Evolutionary conservation across 2,113 vertebrate genomes (phyloP), one percentile per base, ranked within the genome.

Genomic region (Alligator sinensis): DNA sequence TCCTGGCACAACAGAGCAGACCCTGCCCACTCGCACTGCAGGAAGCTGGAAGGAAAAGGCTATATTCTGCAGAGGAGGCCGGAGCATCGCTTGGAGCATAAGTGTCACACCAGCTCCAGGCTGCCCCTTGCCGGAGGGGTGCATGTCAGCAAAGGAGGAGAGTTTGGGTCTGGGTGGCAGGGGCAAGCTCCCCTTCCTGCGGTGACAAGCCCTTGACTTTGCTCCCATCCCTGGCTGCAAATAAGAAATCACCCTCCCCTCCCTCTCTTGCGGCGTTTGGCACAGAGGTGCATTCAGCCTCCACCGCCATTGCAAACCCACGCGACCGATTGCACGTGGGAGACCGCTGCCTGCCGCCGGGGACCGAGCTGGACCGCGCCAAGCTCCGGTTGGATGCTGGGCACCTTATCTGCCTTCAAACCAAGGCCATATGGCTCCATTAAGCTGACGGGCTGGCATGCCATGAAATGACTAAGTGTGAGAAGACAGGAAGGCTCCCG

Each of bases 131-230:
- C 14, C 0, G 0, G 16, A 25, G 47, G 2, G 54, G 81, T 2
- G 76, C 66, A 9, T 6, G 1, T 16, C 64, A n/a, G 58, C 1
- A 0, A 76, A 79, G 22, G 38, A 60, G n/a, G 4, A 1, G 28
- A 2, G 77, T 77, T 82, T 9, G 6, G 47, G 47, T 47, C 47
- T 47, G 77, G 86, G 60, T 77, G 66, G 58, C 88, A 81, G 74
- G 95, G 94, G 95, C 94, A 94, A 88, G 91, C 93, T 90, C 93
- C 91, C 91, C 88, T 89, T 75, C 78, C 90, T 70, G 28, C 82
- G 38, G 79, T 82, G 55, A 3, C 47, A 83, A 66, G 80, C 91
- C 87, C 64, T 84, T 24, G 74, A 93, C 80, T 87, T 77, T 68
- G 84, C 63, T 94, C 94, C 91, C 84, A 82, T 87, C 77, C 55